phyloP scores from a whole-genome alignment of 2,888 invertebrate species.

The Biston stratarius region DNA sequence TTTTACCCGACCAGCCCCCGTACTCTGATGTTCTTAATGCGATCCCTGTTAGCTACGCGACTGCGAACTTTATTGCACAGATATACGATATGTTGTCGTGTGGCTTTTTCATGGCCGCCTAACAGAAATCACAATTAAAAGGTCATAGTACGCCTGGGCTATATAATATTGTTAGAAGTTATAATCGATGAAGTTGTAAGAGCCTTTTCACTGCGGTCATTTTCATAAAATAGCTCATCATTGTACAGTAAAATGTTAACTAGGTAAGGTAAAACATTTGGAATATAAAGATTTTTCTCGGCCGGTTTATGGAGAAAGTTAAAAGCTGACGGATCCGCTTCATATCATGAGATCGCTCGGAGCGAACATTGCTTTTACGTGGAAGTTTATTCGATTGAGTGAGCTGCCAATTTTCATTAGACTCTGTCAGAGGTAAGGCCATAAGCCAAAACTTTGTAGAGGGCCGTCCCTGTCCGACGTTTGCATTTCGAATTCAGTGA shows the following conservation, averaged over 20 bases:
- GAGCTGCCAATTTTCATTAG: conserved; percentile 83
- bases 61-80: too few relatives aligned
- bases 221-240: conserved; percentile 28
- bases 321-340: conserved; percentile 30
- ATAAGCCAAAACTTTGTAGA: conserved; percentile 69
- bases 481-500: conserved; percentile 70
- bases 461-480: conserved; percentile 61
- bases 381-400: conserved; percentile 71
- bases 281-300: conserved; percentile 28
- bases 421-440: conserved; percentile 61
- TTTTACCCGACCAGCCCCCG: conserved; percentile 18
- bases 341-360: conserved; percentile 27
- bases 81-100: too few relatives aligned
- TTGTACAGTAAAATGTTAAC: conserved; percentile 30
- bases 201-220: conserved; percentile 19
- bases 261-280: conserved; percentile 25
- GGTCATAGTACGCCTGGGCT: too few relatives aligned
- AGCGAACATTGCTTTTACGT: conserved; percentile 45
- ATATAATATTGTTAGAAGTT: conserved; percentile 6
- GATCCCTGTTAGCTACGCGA: too few relatives aligned
- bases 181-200: conserved; percentile 30
- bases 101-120: too few relatives aligned
- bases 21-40: conserved; percentile 18
- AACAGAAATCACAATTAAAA: too few relatives aligned
- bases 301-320: conserved; percentile 28